Percentiles rank a stretch among this genome's conserved stretches.
These are phyloP conservation scores for Amaurobius ferox DNA, from an alignment of 2,888 invertebrate genomes.

Conservation along the genomic window DNA sequence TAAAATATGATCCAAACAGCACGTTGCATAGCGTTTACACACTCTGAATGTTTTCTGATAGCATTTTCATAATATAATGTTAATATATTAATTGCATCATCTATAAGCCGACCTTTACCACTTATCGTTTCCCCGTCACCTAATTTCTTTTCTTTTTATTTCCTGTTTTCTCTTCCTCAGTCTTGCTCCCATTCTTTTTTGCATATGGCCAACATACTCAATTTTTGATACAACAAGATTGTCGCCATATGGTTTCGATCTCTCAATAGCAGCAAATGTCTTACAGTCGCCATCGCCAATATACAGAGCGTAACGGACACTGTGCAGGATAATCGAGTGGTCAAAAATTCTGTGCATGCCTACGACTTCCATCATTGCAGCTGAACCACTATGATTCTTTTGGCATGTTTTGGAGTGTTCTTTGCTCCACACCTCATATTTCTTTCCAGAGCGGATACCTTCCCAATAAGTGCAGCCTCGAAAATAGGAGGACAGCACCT, in stretches of 20 bases:
- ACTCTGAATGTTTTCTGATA: background rate
- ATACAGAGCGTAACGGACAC: background rate
- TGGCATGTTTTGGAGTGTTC: too few relatives aligned
- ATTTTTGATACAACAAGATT: background rate
- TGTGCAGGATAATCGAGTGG: background rate
- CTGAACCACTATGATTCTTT: constrained; percentile 8
- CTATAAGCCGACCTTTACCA: constrained; percentile 16
- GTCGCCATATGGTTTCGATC: background rate
- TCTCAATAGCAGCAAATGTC: background rate
- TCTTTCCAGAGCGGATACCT: too few relatives aligned
- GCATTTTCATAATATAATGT: constrained; percentile 9
- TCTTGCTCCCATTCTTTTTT: background rate
- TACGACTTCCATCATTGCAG: constrained; percentile 21
- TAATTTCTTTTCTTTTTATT: background rate
- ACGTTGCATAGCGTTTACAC: background rate
- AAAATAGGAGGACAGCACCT: too few relatives aligned
- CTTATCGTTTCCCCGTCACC: background rate
- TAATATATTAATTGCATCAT: background rate
- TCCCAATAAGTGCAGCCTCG: too few relatives aligned
- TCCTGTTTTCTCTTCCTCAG: background rate
- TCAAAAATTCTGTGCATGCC: background rate
- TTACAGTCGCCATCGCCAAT: constrained; percentile 19
- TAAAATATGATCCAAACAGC: constrained; percentile 24
- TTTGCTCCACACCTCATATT: too few relatives aligned
- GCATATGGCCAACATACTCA: background rate